Conservation (phyloP, 2,888 invertebrate genomes). For the Cosmia pyralina region DNA sequence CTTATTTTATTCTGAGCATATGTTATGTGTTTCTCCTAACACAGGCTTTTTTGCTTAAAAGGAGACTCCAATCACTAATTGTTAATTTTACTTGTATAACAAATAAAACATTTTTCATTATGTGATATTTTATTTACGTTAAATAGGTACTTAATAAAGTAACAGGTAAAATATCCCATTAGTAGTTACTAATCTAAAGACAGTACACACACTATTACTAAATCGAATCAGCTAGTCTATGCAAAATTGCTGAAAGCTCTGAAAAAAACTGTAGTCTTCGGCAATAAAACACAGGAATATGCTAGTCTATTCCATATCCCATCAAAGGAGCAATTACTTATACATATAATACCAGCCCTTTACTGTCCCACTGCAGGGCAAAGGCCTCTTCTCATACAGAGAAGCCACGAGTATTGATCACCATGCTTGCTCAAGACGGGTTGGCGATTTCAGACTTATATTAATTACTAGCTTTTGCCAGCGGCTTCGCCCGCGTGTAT, state of each 20-base stretch:
- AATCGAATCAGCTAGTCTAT: background rate
- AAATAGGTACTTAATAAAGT: background rate
- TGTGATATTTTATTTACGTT: background rate
- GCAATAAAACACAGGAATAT: constrained; percentile 31
- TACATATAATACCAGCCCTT: too few species aligned
- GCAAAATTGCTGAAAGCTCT: constrained; percentile 25
- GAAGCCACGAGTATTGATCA: too few species aligned
- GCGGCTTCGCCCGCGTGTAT: too few species aligned
- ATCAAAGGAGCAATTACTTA: constrained; percentile 24
- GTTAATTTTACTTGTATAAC: too few species aligned
- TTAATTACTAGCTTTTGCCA: too few species aligned
- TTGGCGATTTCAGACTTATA: background rate
- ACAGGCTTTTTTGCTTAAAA: too few species aligned
- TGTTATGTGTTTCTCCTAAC: too few species aligned
- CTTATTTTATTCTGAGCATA: too few species aligned
- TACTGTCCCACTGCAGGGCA: background rate
- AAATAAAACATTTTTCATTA: too few species aligned
- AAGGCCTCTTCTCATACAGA: background rate
- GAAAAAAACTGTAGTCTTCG: constrained; percentile 21
- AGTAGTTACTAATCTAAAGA: background rate
- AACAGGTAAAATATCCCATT: background rate
- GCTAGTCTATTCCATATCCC: constrained; percentile 11
- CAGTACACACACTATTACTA: background rate
- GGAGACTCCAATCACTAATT: too few species aligned
- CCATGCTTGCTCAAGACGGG: too few species aligned